phyloP scores from a whole-genome alignment of 2,113 vertebrate genomes.

The Apus apus region DNA sequence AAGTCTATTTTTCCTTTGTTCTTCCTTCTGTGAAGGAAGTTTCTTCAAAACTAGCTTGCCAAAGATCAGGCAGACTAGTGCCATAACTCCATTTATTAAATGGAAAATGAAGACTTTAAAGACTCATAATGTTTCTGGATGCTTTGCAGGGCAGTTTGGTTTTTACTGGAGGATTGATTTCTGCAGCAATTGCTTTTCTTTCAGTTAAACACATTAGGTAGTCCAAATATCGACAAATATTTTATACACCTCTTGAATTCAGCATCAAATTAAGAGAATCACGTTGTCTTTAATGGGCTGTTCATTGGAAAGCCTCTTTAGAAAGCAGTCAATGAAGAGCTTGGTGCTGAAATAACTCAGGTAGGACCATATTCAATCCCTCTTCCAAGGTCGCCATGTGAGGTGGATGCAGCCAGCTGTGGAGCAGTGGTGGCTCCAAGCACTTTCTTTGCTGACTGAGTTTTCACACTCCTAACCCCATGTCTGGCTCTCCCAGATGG shows the following conservation, averaged over 20 bases:
- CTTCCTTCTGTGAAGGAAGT: not conserved
- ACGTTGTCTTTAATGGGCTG: not conserved
- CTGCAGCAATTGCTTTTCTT: not conserved
- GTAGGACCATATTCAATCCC: not conserved
- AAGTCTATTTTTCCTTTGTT: not conserved
- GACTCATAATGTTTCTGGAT: not conserved
- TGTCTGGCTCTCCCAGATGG: not conserved
- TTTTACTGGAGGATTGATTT: not conserved
- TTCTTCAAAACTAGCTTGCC: not conserved
- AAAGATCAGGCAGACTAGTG: not conserved
- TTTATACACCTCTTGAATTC: not conserved
- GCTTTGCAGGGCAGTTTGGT: not conserved
- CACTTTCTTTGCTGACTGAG: not conserved
- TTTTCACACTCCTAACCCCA: not conserved
- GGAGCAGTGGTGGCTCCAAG: not conserved
- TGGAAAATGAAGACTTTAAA: not conserved
- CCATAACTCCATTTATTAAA: not conserved
- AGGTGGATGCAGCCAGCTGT: rapidly evolving
- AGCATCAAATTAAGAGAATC: not conserved
- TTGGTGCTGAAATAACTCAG: not conserved
- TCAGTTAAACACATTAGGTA: not conserved
- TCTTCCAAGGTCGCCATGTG: rapidly evolving
- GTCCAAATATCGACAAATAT: not conserved
- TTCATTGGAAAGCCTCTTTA: not conserved
- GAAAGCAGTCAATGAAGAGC: not conserved